Percentiles rank a stretch among this genome's conserved stretches.
These are phyloP conservation scores for Montipora capricornis DNA, from an alignment of 64 coral and sea anemone species.

Conservation along the genomic window DNA sequence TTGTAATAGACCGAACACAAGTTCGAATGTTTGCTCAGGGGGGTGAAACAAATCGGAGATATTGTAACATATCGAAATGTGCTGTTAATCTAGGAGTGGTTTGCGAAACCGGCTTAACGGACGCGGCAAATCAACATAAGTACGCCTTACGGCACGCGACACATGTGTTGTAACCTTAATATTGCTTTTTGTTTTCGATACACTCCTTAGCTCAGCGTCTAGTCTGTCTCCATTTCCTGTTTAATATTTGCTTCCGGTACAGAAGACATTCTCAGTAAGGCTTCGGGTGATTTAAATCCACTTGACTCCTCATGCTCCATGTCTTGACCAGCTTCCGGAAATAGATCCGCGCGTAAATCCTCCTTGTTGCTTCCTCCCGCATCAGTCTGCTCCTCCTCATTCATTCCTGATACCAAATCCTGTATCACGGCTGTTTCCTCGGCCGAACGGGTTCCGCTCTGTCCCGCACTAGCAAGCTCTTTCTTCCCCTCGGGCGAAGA, in stretches of 20 bases:
- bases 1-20: no score
- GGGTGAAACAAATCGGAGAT: neutral
- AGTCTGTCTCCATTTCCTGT: constrained; percentile 26
- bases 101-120: no score
- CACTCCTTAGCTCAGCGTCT: neutral
- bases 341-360: constrained; percentile 49
- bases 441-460: neutral
- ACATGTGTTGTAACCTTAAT: neutral
- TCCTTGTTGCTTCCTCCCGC: neutral
- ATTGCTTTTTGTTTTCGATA: neutral
- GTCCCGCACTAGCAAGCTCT: neutral
- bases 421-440: neutral
- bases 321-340: constrained; percentile 43
- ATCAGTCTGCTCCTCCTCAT: neutral
- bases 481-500: constrained; percentile 45
- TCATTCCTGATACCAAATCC: neutral
- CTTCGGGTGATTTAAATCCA: constrained; percentile 68
- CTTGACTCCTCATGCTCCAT: constrained; percentile 39
- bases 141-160: neutral
- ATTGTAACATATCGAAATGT: neutral
- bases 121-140: no score
- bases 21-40: no score
- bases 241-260: neutral
- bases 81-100: no score
- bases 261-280: constrained; percentile 62